Conservation (phyloP, 2,888 invertebrate genomes). For the Peribatodes rhomboidaria region DNA sequence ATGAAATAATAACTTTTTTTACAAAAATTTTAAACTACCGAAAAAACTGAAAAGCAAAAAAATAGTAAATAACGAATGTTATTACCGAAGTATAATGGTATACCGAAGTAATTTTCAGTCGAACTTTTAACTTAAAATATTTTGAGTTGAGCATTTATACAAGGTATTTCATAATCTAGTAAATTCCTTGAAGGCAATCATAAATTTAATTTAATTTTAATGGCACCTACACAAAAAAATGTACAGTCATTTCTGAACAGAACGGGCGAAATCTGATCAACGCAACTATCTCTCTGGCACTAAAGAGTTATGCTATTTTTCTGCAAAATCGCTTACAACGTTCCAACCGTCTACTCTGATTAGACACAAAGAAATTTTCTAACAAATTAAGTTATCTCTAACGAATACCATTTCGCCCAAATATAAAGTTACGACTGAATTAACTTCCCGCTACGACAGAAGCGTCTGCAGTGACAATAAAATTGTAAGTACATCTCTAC, state of each 20-base stretch:
- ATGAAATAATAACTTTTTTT: too few relatives aligned
- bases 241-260: background rate
- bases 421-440: constrained; percentile 53
- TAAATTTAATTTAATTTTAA: too few relatives aligned
- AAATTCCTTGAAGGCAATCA: too few relatives aligned
- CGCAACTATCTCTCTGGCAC: background rate
- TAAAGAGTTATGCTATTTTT: background rate
- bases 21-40: too few relatives aligned
- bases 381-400: constrained; percentile 36
- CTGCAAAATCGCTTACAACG: background rate
- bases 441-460: constrained; percentile 55
- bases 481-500: constrained; percentile 56
- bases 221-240: too few relatives aligned
- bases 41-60: too few relatives aligned
- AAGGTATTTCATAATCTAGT: background rate
- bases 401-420: constrained; percentile 40
- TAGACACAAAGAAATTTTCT: constrained; percentile 17
- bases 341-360: constrained; percentile 2
- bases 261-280: constrained; percentile 22
- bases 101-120: too few relatives aligned
- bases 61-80: too few relatives aligned
- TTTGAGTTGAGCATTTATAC: background rate
- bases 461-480: constrained; percentile 64
- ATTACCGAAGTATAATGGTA: too few relatives aligned
- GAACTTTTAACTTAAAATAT: too few relatives aligned